Conservation (phyloP, 2,888 invertebrate genomes). For the Hofmannophila pseudospretella region DNA sequence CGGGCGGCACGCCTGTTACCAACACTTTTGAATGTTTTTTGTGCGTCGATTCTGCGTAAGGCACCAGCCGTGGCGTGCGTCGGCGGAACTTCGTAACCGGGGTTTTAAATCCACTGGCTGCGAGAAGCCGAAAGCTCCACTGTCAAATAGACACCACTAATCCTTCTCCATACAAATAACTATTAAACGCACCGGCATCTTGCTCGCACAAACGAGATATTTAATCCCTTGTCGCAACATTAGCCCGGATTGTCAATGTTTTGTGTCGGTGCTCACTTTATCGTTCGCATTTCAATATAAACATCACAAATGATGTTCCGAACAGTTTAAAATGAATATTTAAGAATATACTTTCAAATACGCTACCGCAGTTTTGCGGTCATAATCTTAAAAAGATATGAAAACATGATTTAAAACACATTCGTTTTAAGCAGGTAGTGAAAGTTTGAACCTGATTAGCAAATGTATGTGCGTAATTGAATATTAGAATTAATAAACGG, state of each 20-base stretch:
- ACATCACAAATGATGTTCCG: constrained; percentile 34
- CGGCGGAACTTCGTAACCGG: constrained; percentile 25
- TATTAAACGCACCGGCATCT: constrained; percentile 58
- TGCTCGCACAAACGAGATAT: constrained; percentile 56
- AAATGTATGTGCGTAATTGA: constrained; percentile 33
- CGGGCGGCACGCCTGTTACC: constrained; percentile 29
- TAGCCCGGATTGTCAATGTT: constrained; percentile 61
- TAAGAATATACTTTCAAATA: constrained; percentile 31
- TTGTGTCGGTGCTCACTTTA: constrained; percentile 58
- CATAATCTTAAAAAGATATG: constrained; percentile 21
- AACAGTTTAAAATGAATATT: constrained; percentile 24
- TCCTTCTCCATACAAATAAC: constrained; percentile 59
- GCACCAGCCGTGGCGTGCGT: constrained; percentile 33
- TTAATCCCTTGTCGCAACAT: constrained; percentile 60
- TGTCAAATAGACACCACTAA: constrained; percentile 58
- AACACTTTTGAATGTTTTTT: constrained; percentile 39
- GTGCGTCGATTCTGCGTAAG: constrained; percentile 50
- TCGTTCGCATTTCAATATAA: constrained; percentile 40
- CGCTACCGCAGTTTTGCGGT: constrained; percentile 18
- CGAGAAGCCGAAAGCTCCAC: constrained; percentile 29
- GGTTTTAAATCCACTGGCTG: constrained; percentile 34
- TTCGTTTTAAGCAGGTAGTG: constrained; percentile 38
- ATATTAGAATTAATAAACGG: constrained; percentile 23
- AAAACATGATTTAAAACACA: constrained; percentile 23
- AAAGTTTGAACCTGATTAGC: constrained; percentile 42